Percentiles rank a stretch among this genome's conserved stretches.
Conservation (phyloP, 2,113 vertebrate genomes). For the Pica pica region DNA sequence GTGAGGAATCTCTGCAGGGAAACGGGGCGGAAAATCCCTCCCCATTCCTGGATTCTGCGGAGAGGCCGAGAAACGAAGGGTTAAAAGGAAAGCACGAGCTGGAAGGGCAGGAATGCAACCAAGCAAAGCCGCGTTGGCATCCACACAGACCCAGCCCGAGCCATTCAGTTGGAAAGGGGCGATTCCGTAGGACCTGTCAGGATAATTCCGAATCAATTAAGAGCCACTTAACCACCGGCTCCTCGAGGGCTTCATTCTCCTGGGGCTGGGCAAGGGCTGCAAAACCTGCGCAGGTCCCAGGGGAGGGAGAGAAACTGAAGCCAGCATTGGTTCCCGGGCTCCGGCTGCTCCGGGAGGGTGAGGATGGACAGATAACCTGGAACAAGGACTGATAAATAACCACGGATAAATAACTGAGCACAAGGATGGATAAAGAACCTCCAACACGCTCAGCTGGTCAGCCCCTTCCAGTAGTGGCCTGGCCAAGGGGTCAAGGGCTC, state of each 20-base stretch:
- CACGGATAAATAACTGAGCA: background rate
- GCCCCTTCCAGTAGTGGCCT: background rate
- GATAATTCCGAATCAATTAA: conserved; percentile 31
- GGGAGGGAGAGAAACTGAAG: background rate
- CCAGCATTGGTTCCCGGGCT: background rate
- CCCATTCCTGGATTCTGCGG: fast-evolving
- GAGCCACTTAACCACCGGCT: background rate
- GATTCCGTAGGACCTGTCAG: conserved; percentile 29
- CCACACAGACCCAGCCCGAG: background rate
- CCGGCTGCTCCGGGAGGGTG: background rate
- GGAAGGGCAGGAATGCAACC: conserved; percentile 37
- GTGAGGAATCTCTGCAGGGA: background rate
- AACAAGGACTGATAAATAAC: background rate
- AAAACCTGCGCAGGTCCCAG: background rate
- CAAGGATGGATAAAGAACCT: background rate
- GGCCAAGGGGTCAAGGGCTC: background rate
- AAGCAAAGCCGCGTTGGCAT: background rate
- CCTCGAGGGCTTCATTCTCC: conserved; percentile 10
- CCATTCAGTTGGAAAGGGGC: background rate
- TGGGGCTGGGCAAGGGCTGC: background rate
- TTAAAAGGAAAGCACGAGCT: conserved; percentile 12
- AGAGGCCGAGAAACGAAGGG: background rate
- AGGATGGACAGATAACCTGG: background rate
- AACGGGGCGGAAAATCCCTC: background rate
- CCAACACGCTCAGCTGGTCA: background rate